These are phyloP conservation scores for Oreochromis spilurus DNA, from an alignment of 2,113 vertebrate species.

Conservation along the genomic window DNA sequence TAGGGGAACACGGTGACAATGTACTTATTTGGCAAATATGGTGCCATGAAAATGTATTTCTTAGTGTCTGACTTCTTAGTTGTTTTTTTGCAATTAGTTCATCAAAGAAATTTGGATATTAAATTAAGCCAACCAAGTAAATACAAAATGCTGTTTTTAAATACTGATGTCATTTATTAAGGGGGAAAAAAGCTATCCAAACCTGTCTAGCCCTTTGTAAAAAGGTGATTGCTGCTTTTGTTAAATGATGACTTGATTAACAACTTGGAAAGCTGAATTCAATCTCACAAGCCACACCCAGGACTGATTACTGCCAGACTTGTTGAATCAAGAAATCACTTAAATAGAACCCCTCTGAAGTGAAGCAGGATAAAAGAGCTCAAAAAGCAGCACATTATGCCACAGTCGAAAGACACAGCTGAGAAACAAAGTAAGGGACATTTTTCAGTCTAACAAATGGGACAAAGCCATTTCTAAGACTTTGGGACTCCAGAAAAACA, in stretches of 20 bases:
- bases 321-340: neutral
- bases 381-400: neutral
- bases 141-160: neutral
- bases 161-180: neutral
- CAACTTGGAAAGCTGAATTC: accelerated
- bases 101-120: neutral
- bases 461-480: neutral
- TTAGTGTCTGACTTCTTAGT: neutral
- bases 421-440: neutral
- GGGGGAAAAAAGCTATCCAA: accelerated
- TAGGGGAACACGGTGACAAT: neutral
- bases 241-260: neutral
- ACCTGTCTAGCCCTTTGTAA: neutral
- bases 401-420: neutral
- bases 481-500: neutral
- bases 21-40: neutral
- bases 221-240: neutral
- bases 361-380: accelerated
- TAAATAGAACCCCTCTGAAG: neutral
- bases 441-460: neutral
- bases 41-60: neutral
- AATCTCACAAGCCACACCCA: neutral
- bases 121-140: neutral
- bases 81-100: neutral
- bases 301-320: accelerated